Evolutionary conservation across 2,888 invertebrate genomes (phyloP).

Genomic region (Tiliacea citrago): DNA sequence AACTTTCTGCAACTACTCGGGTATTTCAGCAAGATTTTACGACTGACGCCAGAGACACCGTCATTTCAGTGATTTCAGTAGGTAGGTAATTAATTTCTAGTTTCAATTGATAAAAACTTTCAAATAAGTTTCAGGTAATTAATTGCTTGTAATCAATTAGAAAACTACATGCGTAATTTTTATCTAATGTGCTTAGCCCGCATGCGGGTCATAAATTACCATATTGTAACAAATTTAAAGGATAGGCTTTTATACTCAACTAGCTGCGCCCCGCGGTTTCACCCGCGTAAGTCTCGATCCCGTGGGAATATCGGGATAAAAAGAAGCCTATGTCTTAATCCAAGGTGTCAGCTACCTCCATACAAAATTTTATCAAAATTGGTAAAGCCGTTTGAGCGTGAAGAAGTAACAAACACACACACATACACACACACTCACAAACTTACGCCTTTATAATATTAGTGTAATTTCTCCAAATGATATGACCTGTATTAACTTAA

Average conservation of each 20-base stretch:
- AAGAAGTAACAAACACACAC: too few relatives aligned
- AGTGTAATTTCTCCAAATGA: conserved; percentile 10
- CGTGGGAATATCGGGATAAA: too few relatives aligned
- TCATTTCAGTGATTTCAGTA: background rate
- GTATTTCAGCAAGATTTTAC: background rate
- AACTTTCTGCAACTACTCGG: background rate
- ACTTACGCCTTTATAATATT: too few relatives aligned
- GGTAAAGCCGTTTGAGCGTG: too few relatives aligned
- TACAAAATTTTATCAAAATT: too few relatives aligned
- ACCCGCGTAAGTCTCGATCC: too few relatives aligned
- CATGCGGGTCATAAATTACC: background rate
- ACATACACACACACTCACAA: too few relatives aligned
- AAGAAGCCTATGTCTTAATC: too few relatives aligned
- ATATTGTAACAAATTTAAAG: too few relatives aligned
- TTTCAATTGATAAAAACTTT: background rate
- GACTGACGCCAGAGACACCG: background rate
- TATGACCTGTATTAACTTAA: conserved; percentile 47
- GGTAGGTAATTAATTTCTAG: background rate
- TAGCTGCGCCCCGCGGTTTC: too few relatives aligned
- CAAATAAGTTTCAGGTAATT: background rate
- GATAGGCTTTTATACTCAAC: background rate
- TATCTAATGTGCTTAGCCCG: background rate
- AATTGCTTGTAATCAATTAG: background rate
- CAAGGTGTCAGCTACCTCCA: too few relatives aligned
- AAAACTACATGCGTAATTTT: background rate